Conservation (phyloP, 1,140 invertebrate genomes). For the Orchesella cincta region DNA sequence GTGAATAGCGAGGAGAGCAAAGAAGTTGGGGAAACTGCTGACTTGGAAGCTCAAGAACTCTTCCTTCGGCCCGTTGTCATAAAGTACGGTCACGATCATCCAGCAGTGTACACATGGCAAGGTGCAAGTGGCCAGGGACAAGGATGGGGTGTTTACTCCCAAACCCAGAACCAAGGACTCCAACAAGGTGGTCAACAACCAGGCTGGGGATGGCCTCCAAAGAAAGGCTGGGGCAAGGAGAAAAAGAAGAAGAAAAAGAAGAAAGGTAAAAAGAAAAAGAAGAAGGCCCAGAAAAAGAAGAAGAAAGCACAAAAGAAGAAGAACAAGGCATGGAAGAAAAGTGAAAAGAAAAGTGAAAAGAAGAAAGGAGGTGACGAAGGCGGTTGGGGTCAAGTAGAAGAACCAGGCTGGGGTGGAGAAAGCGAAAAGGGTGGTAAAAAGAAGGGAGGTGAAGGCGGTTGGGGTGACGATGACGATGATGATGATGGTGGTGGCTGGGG, state of each 20-base stretch:
- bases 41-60: constrained; percentile 35
- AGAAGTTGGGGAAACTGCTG: constrained; percentile 18
- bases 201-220: background rate
- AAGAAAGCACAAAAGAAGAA: constrained; percentile 37
- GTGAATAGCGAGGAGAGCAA: background rate
- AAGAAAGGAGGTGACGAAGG: constrained; percentile 46
- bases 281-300: constrained; percentile 28
- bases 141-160: constrained; percentile 34
- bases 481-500: constrained; percentile 32
- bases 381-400: constrained; percentile 37
- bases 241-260: constrained; percentile 33
- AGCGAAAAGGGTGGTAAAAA: constrained; percentile 31
- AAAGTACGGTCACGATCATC: constrained; percentile 35
- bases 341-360: background rate
- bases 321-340: constrained; percentile 29
- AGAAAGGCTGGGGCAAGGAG: background rate
- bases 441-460: constrained; percentile 20
- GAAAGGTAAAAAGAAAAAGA: constrained; percentile 41
- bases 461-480: constrained; percentile 14
- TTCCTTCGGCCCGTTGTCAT: constrained; percentile 37
- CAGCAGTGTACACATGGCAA: constrained; percentile 35
- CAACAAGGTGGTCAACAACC: background rate
- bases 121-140: constrained; percentile 6
- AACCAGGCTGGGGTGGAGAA: constrained; percentile 7
- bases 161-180: background rate